Evolutionary conservation across 2,888 invertebrate species (phyloP).

Genomic region (Patella pellucida): DNA sequence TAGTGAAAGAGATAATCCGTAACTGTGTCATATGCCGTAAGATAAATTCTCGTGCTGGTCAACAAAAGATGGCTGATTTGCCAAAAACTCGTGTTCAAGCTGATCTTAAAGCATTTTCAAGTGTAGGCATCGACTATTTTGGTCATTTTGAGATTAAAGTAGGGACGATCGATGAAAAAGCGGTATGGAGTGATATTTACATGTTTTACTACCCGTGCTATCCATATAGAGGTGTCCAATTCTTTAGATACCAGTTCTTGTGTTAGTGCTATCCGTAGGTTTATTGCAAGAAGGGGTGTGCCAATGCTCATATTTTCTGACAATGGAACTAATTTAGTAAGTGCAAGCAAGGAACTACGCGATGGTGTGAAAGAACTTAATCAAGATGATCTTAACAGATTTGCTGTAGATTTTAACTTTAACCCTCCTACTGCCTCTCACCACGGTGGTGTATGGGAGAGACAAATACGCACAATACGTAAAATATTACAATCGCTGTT

Average conservation of each 20-base stretch:
- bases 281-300: neutral
- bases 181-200: slow-evolving; percentile 14
- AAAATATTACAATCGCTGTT: neutral
- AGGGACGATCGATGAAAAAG: neutral
- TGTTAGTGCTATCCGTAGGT: neutral
- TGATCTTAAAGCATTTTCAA: neutral
- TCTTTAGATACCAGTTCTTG: neutral
- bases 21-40: slow-evolving; percentile 6
- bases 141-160: slow-evolving; percentile 3
- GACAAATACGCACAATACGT: neutral
- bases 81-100: neutral
- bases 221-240: neutral
- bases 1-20: slow-evolving; percentile 9
- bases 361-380: slow-evolving; percentile 5
- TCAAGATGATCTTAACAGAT: neutral
- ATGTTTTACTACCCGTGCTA: neutral
- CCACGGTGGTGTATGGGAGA: slow-evolving; percentile 19
- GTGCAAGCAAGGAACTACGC: slow-evolving; percentile 9
- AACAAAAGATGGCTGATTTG: slow-evolving; percentile 14
- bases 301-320: slow-evolving; percentile 9
- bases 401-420: neutral
- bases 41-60: neutral
- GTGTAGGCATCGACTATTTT: neutral
- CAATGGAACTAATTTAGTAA: slow-evolving; percentile 13
- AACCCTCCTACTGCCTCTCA: slow-evolving; percentile 16